A percentile compares a stretch with the other conserved stretches of the same genome.
Conservation (phyloP, 2,888 invertebrate genomes). For the Zaprionus obscuricornis region DNA sequence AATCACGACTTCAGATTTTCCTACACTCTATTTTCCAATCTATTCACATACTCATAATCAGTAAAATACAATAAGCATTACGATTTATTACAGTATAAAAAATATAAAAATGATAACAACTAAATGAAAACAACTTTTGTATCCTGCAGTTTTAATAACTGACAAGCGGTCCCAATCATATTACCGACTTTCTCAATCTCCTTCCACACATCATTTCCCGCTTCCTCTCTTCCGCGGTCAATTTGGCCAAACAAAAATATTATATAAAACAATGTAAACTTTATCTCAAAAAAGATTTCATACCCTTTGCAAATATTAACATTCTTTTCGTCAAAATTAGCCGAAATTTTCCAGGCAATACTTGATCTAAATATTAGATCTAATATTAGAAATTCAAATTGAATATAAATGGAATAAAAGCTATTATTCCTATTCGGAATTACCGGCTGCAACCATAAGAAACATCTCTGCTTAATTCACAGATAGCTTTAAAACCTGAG, state of each 20-base stretch:
- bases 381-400: conserved; percentile 21
- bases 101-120: conserved; percentile 27
- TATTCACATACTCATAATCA: conserved; percentile 4
- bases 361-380: no score
- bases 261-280: conserved; percentile 19
- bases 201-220: neutral
- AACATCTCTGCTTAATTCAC: no score
- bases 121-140: conserved; percentile 47
- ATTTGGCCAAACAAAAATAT: conserved; percentile 43
- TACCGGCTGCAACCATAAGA: no score
- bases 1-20: no score
- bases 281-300: no score
- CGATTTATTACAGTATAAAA: conserved; percentile 21
- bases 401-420: no score
- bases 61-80: conserved; percentile 23
- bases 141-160: conserved; percentile 53
- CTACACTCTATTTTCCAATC: neutral
- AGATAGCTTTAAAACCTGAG: no score
- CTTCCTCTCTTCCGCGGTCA: conserved; percentile 53
- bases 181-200: neutral
- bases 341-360: no score
- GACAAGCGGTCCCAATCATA: conserved; percentile 2
- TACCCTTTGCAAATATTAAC: no score
- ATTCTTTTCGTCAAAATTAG: conserved; percentile 10
- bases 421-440: no score